phyloP scores from a whole-genome alignment of 2,888 invertebrate genomes.

The Esperia sulphurella region DNA sequence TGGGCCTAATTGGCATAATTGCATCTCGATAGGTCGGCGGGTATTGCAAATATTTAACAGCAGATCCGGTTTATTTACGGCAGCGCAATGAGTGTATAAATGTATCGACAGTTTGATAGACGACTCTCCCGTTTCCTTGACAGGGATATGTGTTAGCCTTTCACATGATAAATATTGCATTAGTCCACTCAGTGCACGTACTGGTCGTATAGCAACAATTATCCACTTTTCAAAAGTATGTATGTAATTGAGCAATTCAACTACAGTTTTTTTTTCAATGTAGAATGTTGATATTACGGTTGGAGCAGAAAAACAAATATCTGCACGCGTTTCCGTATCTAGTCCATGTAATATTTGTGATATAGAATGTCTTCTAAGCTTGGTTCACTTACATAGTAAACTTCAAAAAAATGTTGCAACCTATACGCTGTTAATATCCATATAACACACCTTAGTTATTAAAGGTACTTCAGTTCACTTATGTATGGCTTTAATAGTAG shows the following conservation, averaged over 20 bases:
- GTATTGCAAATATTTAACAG: constrained; percentile 2
- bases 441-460: constrained; percentile 1
- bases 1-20: constrained; percentile 5
- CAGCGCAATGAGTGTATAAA: no score
- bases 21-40: not conserved
- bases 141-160: constrained; percentile 10
- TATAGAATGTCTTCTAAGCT: not conserved
- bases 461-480: not conserved
- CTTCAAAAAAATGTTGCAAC: not conserved
- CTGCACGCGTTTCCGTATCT: constrained; percentile 2
- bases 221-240: not conserved
- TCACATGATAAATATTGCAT: constrained; percentile 3
- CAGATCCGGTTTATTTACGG: not conserved
- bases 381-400: constrained; percentile 4
- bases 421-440: not conserved
- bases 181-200: not conserved
- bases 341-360: not conserved
- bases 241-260: not conserved
- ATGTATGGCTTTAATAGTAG: not conserved
- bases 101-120: constrained; percentile 6
- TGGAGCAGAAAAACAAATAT: not conserved
- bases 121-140: constrained; percentile 1
- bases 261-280: not conserved
- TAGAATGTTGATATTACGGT: constrained; percentile 1
- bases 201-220: not conserved